Base-by-base conservation (phyloP, 2,797 vertebrate species). In the Sebastes nivosus region DNA sequence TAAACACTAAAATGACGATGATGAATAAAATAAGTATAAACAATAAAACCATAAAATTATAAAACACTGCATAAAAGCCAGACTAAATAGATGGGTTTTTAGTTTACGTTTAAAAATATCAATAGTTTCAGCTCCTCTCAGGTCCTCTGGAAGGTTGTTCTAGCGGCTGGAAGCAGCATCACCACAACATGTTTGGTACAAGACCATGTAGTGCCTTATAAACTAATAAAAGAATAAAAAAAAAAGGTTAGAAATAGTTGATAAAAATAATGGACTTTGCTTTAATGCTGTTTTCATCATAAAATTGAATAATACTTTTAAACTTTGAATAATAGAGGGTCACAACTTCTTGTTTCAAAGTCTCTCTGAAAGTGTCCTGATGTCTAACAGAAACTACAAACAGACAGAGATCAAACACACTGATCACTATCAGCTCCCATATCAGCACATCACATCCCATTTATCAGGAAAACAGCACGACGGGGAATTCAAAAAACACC, bases 401-500 rank as follows among this genome's bases (percentile, higher is more conserved):
- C 13, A 81, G 27, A 22, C 16, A 46, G 7, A 67, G 25, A 82
- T 30, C 27, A 67, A 46, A 67, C 16, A 55, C n/a, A 2, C 7
- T 11, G 20, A 66, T 84, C 57, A 30, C 30, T 58, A 60, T 77
- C 71, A 71, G 16, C 55, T 65, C 10, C 2, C 4, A 10, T 67
- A 66, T 75, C 27, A 13, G 14, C 30, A 8, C 36, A 36, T 64
- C n/a, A 20, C n/a, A 58, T 73, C 75, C 30, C 67, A 68, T 75
- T 29, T 29, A 70, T 65, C 66, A 29, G 12, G 0, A 0, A 52
- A 55, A 5, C 8, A 25, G 38, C 32, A 4, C 55, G 25, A 59
- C 55, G 73, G 25, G 18, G 20, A 64, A 65, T 38, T 68, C 3
- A 34, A 72, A 22, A 74, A 80, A 73, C 16, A 66, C 55, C 73